Conservation (phyloP, 2,888 invertebrate species). For the Nowickia ferox region DNA sequence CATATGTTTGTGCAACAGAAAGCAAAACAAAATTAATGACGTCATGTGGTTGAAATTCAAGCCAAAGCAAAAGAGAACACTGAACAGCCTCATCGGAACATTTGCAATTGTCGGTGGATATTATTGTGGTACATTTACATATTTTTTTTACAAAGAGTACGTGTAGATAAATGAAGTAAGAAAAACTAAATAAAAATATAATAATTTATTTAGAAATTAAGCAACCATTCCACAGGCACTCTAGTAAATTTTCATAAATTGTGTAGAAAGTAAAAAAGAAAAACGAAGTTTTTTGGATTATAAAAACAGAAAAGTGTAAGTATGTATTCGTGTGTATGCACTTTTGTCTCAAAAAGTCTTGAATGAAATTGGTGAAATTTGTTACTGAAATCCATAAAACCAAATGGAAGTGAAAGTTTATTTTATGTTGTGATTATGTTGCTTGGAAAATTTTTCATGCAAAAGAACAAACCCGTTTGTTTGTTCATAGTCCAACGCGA, state of each 20-base stretch:
- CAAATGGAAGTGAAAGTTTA: conserved; percentile 46
- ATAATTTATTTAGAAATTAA: conserved; percentile 54
- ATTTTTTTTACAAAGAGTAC: conserved; percentile 27
- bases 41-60: not conserved
- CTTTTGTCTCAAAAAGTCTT: conserved; percentile 25
- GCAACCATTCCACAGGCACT: conserved; percentile 54
- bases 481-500: not conserved
- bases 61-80: conserved; percentile 2
- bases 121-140: conserved; percentile 36
- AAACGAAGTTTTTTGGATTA: not conserved
- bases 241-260: conserved; percentile 11
- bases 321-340: not conserved
- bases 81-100: conserved; percentile 51
- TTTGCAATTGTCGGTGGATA: conserved; percentile 20
- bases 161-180: conserved; percentile 34
- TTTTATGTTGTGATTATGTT: not conserved
- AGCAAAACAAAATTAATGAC: conserved; percentile 47
- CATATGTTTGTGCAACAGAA: not conserved
- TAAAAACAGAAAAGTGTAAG: conserved; percentile 20
- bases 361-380: conserved; percentile 41
- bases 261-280: conserved; percentile 3
- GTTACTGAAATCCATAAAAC: not conserved
- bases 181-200: conserved; percentile 10
- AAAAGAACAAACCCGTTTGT: conserved; percentile 5
- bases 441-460: not conserved